phyloP scores from a whole-genome alignment of 2,797 vertebrate genomes.

The Masticophis lateralis region DNA sequence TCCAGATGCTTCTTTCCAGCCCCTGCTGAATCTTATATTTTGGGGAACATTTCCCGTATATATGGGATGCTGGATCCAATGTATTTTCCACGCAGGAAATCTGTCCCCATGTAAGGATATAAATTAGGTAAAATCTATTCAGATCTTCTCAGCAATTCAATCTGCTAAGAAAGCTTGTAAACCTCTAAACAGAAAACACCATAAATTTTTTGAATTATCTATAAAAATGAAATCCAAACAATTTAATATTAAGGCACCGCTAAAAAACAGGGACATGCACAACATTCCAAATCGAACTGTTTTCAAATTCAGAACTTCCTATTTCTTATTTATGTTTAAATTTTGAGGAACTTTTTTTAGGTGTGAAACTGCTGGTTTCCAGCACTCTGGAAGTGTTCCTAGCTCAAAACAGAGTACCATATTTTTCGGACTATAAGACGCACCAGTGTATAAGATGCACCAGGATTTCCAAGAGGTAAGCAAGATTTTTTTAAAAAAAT shows the following conservation, averaged over 20 bases:
- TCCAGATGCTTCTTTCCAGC: neutral
- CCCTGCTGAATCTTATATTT: neutral
- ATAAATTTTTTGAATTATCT: neutral
- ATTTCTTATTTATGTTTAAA: neutral
- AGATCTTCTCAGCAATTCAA: neutral
- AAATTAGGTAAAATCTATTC: neutral
- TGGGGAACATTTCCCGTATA: neutral
- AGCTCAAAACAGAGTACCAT: neutral
- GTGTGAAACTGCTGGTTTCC: neutral
- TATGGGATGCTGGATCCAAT: neutral
- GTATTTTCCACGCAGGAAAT: neutral
- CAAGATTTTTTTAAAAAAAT: no score
- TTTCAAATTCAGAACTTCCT: neutral
- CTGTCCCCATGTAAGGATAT: neutral
- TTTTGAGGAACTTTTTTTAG: neutral
- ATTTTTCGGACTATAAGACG: no score
- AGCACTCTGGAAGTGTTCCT: neutral
- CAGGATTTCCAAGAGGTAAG: no score
- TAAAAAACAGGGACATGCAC: neutral
- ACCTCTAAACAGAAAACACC: neutral
- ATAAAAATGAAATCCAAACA: neutral
- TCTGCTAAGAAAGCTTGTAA: neutral
- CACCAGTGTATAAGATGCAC: no score
- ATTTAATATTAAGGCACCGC: neutral
- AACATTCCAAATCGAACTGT: neutral